Evolutionary conservation across 2,113 vertebrate species (phyloP).

Genomic region (Python bivittatus): DNA sequence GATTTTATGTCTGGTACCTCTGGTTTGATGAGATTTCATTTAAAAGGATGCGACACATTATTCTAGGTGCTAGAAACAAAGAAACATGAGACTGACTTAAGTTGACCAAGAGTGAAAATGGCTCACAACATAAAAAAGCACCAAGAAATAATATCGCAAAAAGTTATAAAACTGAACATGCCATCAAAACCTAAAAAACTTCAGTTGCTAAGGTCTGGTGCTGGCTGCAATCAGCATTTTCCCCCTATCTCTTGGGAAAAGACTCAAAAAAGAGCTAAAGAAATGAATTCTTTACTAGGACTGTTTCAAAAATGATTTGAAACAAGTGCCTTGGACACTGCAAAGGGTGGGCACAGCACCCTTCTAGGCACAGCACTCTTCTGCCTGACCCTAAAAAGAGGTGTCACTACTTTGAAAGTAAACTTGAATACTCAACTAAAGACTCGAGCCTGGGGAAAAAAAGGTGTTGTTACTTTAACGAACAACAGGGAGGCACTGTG

Average conservation of each 20-base stretch:
- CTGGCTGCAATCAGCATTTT: neutral
- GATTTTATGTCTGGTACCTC: slow-evolving; percentile 8
- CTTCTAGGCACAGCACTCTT: neutral
- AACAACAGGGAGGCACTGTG: neutral
- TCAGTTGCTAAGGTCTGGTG: neutral
- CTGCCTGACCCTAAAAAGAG: neutral
- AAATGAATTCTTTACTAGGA: neutral
- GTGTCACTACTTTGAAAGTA: neutral
- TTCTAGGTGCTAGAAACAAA: slow-evolving; percentile 9
- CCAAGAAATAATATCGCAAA: neutral
- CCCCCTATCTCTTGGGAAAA: neutral
- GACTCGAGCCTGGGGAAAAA: neutral
- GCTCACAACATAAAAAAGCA: neutral
- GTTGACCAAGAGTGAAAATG: neutral
- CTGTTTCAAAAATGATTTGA: neutral
- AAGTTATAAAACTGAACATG: neutral
- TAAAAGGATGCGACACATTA: slow-evolving; percentile 8
- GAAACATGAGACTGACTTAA: slow-evolving; percentile 1
- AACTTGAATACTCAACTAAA: neutral
- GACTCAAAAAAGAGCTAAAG: neutral
- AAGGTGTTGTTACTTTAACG: neutral
- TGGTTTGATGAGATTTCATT: neutral
- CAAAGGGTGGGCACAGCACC: neutral
- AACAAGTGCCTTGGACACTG: neutral
- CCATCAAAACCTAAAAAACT: neutral